Percentiles rank a stretch among this genome's conserved stretches.
Evolutionary conservation across 1,140 invertebrate genomes (phyloP).

Genomic region (Melitaea cinxia): DNA sequence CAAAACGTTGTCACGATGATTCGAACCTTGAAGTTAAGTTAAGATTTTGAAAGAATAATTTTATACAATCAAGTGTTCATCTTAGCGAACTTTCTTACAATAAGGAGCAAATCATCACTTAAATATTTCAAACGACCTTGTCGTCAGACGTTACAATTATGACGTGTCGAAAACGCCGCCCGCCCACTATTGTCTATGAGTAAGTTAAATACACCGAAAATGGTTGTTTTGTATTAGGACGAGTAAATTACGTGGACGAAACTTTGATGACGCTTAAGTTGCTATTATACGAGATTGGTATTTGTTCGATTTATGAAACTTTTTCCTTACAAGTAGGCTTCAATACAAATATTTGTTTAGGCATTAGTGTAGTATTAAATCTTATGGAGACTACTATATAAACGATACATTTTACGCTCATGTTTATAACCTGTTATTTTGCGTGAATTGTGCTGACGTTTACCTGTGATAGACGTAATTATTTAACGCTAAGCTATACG

Average conservation of each 20-base stretch:
- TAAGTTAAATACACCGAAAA: constrained; percentile 48
- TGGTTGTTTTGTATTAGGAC: constrained; percentile 44
- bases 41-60: neutral
- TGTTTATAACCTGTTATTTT: constrained; percentile 26
- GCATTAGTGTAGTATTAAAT: neutral
- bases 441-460: constrained; percentile 27
- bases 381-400: neutral
- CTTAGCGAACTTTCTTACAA: constrained; percentile 11
- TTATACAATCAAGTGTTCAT: constrained; percentile 2
- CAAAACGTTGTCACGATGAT: neutral
- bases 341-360: neutral
- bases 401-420: constrained; percentile 5
- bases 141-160: constrained; percentile 38
- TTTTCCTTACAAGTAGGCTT: too few species aligned
- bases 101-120: constrained; percentile 33
- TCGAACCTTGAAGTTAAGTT: neutral
- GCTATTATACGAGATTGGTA: neutral
- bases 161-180: constrained; percentile 49
- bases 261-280: neutral
- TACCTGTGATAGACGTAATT: constrained; percentile 24
- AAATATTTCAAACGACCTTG: constrained; percentile 42
- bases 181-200: constrained; percentile 50
- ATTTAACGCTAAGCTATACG: constrained; percentile 17
- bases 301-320: neutral
- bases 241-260: neutral